A percentile compares a stretch with the other conserved stretches of the same genome.
Evolutionary conservation across 2,113 vertebrate genomes (phyloP).

Genomic region (Platichthys flesus): DNA sequence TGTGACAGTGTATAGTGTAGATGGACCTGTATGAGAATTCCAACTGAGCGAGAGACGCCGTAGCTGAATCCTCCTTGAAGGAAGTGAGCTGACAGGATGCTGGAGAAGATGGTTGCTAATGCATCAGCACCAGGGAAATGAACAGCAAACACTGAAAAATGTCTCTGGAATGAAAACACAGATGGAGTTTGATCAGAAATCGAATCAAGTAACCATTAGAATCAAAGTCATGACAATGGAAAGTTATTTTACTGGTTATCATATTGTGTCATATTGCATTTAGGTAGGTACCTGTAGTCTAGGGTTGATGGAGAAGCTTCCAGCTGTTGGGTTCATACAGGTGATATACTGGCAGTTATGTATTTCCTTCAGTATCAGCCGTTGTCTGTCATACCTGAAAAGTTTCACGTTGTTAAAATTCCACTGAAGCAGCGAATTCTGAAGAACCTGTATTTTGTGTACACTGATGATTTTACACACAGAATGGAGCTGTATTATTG

Average conservation of each 20-base stretch:
- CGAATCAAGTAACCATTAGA: not conserved
- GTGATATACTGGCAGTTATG: slow-evolving; percentile 92
- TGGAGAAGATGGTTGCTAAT: slow-evolving; percentile 81
- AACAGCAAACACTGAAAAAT: slow-evolving; percentile 86
- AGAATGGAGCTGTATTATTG: not conserved
- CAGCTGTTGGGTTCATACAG: slow-evolving; percentile 93
- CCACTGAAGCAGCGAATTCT: not conserved
- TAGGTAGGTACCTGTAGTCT: slow-evolving; percentile 85
- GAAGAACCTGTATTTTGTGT: not conserved
- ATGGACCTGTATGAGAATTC: slow-evolving; percentile 75
- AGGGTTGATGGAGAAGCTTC: slow-evolving; percentile 93
- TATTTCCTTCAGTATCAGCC: slow-evolving; percentile 91
- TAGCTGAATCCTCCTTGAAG: slow-evolving; percentile 83
- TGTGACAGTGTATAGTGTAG: not conserved
- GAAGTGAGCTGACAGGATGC: slow-evolving; percentile 84
- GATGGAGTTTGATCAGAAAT: not conserved
- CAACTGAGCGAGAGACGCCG: slow-evolving; percentile 81
- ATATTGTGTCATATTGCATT: not conserved
- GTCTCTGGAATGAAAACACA: slow-evolving; percentile 69
- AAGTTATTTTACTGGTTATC: not conserved
- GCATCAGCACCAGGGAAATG: slow-evolving; percentile 76
- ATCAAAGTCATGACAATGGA: not conserved
- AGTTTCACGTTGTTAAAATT: slow-evolving; percentile 21
- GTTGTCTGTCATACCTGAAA: slow-evolving; percentile 97
- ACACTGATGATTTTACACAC: not conserved